These are phyloP conservation scores for Drosophila anomalata DNA, from an alignment of 2,888 invertebrate species.

Conservation along the genomic window DNA sequence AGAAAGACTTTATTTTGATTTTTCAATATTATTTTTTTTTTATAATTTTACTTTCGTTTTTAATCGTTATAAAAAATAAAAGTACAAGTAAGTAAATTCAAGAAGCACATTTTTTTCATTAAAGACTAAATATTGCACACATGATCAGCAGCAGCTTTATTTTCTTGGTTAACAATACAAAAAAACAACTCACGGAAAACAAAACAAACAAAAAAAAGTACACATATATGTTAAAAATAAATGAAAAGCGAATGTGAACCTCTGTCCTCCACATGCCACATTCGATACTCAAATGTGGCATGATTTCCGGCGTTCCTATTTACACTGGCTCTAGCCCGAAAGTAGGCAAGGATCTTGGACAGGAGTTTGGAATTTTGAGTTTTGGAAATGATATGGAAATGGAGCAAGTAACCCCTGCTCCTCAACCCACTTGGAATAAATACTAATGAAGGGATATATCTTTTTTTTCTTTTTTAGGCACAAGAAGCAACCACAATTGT, in stretches of 20 bases:
- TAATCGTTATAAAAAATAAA: constrained; percentile 26
- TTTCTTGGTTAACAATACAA: constrained; percentile 32
- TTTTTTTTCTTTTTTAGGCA: constrained; percentile 29
- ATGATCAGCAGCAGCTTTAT: constrained; percentile 41
- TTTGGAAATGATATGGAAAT: constrained; percentile 9
- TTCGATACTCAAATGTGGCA: constrained; percentile 31
- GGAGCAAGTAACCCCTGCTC: neutral
- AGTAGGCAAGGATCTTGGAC: constrained; percentile 23
- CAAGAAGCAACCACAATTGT: constrained; percentile 10
- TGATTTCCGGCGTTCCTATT: constrained; percentile 42
- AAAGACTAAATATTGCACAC: constrained; percentile 44
- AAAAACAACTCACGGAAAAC: constrained; percentile 15
- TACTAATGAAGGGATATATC: constrained; percentile 50
- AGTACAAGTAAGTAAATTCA: constrained; percentile 25
- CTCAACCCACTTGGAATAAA: constrained; percentile 53
- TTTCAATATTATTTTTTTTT: neutral
- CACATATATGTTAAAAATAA: constrained; percentile 23
- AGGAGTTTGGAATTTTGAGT: neutral
- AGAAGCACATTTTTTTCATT: constrained; percentile 26
- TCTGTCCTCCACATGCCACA: constrained; percentile 3
- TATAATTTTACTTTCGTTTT: constrained; percentile 28
- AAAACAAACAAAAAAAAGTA: constrained; percentile 9
- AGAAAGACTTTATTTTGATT: neutral
- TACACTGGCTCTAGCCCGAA: constrained; percentile 4
- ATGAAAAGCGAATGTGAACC: constrained; percentile 29